phyloP scores from a whole-genome alignment of 2,888 invertebrate species.

The Pyrrhia umbra region DNA sequence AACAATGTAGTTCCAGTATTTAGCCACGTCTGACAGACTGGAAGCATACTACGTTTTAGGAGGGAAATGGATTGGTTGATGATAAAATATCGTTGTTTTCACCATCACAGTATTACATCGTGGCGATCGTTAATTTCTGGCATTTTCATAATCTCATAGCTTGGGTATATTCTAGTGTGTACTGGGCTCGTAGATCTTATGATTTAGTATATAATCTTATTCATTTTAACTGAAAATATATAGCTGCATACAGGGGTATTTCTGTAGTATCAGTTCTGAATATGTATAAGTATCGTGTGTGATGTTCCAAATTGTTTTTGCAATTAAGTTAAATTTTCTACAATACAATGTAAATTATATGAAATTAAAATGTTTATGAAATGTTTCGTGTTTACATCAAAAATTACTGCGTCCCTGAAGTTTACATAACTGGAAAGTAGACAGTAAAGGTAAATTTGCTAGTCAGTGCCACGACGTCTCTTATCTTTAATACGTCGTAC shows the following conservation, averaged over 20 bases:
- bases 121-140: neutral
- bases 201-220: conserved; percentile 41
- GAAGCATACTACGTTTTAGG: neutral
- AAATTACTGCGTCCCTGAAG: too few relatives aligned
- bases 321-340: conserved; percentile 63
- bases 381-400: conserved; percentile 37
- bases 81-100: neutral
- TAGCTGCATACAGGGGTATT: conserved; percentile 16
- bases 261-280: conserved; percentile 69
- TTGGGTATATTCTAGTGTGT: conserved; percentile 13
- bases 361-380: conserved; percentile 68
- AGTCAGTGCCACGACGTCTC: too few relatives aligned
- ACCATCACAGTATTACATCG: conserved; percentile 43
- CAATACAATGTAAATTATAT: conserved; percentile 67
- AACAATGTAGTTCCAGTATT: neutral
- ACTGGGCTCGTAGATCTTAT: conserved; percentile 42
- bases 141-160: conserved; percentile 2
- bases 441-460: too few relatives aligned
- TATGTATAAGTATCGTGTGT: conserved; percentile 61
- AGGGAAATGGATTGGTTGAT: conserved; percentile 1
- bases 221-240: conserved; percentile 25
- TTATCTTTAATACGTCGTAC: too few relatives aligned
- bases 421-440: too few relatives aligned
- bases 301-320: conserved; percentile 52
- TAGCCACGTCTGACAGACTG: neutral